Base-by-base conservation (phyloP, 2,888 invertebrate genomes). In the Trissolcus japonicus region DNA sequence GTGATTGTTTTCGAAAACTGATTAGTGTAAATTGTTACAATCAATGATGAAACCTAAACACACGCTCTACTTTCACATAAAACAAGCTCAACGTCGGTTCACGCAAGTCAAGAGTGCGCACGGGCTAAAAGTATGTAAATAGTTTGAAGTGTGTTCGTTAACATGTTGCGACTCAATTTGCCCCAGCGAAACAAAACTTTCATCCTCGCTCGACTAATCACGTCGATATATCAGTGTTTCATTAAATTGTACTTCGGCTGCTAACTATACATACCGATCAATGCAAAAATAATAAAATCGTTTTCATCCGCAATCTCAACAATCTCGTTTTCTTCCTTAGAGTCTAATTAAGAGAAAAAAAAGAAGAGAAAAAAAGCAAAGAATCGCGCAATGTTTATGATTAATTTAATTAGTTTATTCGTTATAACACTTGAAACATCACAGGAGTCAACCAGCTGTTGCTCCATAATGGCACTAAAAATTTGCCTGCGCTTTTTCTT, bases 391-490 rank as follows among this genome's bases (percentile, higher is more conserved):
- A 56, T 60, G 14, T 51, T 55, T 68, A 43, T 62, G 43, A 62
- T 56, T 51, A 62, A 73, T 55, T 61, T 73, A 66, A 73, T 72
- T 72, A 63, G 62, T 72, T 48, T 65, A 73, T 66, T 56, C 66
- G 35, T 56, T 56, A 35, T 73, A 61, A 66, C 65, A 66, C 65
- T 50, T 53, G 59, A 68, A 68, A 75, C 63, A 63, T 75, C 68
- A 75, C 63, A 68, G 59, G 50, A 75, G 48, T 75, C 75, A 75
- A 75, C 63, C 68, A 75, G 67, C 75, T 75, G 68, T 75, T 68
- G 68, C 68, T 68, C 68, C 35, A 74, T 57, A 74, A 68, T 53
- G 62, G 17, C 41, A 54, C 75, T 63, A 48, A 68, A 73, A 53
- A 51, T 65, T 65, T 53, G 13, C 51, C 63, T 48, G 21, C 59